Evolutionary conservation across 2,797 vertebrate genomes (phyloP), one percentile per base, ranked within the genome.

Genomic region (Podargus strigoides): DNA sequence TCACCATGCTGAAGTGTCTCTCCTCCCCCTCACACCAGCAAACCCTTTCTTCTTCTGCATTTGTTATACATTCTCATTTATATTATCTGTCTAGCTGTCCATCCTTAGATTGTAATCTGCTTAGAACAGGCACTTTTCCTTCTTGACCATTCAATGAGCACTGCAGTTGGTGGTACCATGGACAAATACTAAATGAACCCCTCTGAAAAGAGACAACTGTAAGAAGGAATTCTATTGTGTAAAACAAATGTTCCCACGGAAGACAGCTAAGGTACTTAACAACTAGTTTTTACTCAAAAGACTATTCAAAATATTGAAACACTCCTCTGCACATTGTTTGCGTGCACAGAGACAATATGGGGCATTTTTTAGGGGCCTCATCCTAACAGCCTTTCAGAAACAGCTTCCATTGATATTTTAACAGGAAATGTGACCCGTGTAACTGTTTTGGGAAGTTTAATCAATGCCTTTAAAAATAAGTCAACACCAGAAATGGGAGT

Each of bases 141-240:
- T 96, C 91, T 82, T 91, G 93, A 88, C 77, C 93, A 95, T 95
- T 95, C 88, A 96, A 30, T 8, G 9, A 93, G 88, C 89, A 49
- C 93, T 94, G 96, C 94, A 96, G 88, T 94, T 90, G 92, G 94
- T 82, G 77, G 76, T 82, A 95, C 59, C 86, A 39, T 17, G 70
- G 78, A 76, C 93, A 93, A 95, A 82, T 89, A 95, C 70, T 93
- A 96, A 95, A 94, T 60, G 81, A 96, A 93, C 37, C 70, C 82
- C 67, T 93, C 77, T 96, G 92, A 97, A 97, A 95, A 90, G 92
- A 87, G 70, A 77, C 67, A 82, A 89, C 77, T 73, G 55, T 91
- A 93, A 85, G 80, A 89, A 55, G 50, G 44, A 91, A 88, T 94
- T 90, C 96, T 94, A 94, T 95, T 96, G 91, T 90, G 58, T 59